Conservation (phyloP, 2,888 invertebrate genomes). For the Tortrix viridana region DNA sequence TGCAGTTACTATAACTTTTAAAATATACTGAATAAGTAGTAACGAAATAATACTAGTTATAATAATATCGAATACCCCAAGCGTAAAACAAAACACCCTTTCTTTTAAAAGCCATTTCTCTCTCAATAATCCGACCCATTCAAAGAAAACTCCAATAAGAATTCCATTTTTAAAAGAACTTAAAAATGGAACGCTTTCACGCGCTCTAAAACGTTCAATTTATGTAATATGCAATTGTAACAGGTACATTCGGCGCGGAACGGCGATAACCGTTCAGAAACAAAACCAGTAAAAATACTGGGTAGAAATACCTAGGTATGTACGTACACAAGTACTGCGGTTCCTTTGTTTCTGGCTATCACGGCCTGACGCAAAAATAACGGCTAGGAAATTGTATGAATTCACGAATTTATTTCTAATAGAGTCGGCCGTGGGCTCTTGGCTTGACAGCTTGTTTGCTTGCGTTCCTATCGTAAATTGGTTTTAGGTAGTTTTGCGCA, state of each 20-base stretch:
- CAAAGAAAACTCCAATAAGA: constrained; percentile 24
- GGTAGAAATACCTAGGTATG: constrained; percentile 7
- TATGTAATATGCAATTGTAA: constrained; percentile 39
- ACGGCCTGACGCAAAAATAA: constrained; percentile 16
- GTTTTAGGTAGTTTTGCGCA: not conserved
- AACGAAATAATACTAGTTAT: too few species aligned
- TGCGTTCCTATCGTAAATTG: constrained; percentile 19
- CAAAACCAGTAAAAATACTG: constrained; percentile 32
- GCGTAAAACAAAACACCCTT: not conserved
- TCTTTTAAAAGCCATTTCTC: not conserved
- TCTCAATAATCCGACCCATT: constrained; percentile 11
- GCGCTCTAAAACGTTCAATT: constrained; percentile 31
- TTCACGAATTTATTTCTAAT: constrained; percentile 29
- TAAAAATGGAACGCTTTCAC: constrained; percentile 19
- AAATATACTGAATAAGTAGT: too few species aligned
- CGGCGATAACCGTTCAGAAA: constrained; percentile 36
- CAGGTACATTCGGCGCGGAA: constrained; percentile 34
- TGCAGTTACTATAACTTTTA: too few species aligned
- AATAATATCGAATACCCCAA: not conserved
- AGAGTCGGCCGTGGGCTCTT: constrained; percentile 5
- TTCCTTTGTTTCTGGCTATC: constrained; percentile 39
- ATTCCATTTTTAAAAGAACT: constrained; percentile 27
- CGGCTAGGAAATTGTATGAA: constrained; percentile 13
- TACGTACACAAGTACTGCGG: not conserved
- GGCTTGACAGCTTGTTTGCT: constrained; percentile 26